Evolutionary conservation across 2,888 invertebrate species (phyloP).

Genomic region (Erebia palarica): DNA sequence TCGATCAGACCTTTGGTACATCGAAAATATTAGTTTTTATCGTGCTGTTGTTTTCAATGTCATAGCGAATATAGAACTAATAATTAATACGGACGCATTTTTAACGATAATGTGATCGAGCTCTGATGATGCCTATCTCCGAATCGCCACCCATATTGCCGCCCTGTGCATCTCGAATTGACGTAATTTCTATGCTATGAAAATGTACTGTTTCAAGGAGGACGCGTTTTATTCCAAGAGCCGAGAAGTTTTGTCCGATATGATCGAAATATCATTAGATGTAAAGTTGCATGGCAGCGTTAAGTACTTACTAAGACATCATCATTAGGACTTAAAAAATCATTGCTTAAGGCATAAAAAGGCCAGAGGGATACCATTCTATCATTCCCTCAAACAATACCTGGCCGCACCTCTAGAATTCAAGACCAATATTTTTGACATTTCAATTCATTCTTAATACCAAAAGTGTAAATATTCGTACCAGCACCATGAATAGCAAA

Average conservation of each 20-base stretch:
- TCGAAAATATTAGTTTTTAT: not conserved
- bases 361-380: not conserved
- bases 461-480: not conserved
- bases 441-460: not conserved
- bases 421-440: not conserved
- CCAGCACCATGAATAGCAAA: not conserved
- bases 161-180: constrained; percentile 14
- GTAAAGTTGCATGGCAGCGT: constrained; percentile 9
- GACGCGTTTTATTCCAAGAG: not conserved
- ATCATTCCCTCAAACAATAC: not conserved
- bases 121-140: not conserved
- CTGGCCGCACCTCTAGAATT: not conserved
- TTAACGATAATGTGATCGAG: not conserved
- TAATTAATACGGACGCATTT: not conserved
- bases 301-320: not conserved
- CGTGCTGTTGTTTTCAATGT: not conserved
- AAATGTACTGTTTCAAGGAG: not conserved
- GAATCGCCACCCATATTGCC: constrained; percentile 10
- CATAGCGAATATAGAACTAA: not conserved
- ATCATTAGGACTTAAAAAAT: not conserved
- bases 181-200: not conserved
- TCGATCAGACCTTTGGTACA: not conserved
- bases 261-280: not conserved
- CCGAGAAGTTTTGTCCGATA: not conserved
- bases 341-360: not conserved